Percentiles rank a stretch among this genome's conserved stretches.
These are phyloP conservation scores for Neoarius graeffei DNA, from an alignment of 2,113 vertebrate species.

Conservation along the genomic window DNA sequence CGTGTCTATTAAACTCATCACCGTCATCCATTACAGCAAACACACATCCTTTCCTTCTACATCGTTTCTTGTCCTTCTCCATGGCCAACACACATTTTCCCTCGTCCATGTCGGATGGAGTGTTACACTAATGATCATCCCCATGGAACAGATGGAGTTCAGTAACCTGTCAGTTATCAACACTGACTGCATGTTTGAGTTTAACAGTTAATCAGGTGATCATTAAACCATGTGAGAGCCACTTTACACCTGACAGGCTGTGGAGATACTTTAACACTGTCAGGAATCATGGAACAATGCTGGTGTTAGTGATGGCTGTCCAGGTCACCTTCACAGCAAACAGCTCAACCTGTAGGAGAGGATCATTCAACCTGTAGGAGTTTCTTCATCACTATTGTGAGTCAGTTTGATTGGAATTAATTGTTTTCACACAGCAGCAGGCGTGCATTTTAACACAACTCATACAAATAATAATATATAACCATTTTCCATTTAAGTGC, in stretches of 20 bases:
- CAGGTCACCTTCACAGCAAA: not conserved
- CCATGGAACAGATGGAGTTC: not conserved
- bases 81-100: not conserved
- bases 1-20: not conserved
- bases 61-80: not conserved
- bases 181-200: not conserved
- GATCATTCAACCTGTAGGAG: not conserved
- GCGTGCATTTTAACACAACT: not conserved
- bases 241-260: not conserved
- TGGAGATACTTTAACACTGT: not conserved
- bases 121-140: not conserved
- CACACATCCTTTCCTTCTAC: not conserved
- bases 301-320: fast-evolving
- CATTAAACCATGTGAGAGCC: not conserved
- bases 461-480: not conserved
- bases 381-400: not conserved
- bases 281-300: not conserved
- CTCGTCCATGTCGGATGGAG: too few relatives aligned
- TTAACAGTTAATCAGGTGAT: not conserved
- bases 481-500: not conserved
- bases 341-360: not conserved
- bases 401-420: not conserved
- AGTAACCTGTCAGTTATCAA: not conserved
- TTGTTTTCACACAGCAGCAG: not conserved
- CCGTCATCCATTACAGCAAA: not conserved